These are phyloP conservation scores for Patella depressa DNA, from an alignment of 2,888 invertebrate genomes.

Conservation along the genomic window DNA sequence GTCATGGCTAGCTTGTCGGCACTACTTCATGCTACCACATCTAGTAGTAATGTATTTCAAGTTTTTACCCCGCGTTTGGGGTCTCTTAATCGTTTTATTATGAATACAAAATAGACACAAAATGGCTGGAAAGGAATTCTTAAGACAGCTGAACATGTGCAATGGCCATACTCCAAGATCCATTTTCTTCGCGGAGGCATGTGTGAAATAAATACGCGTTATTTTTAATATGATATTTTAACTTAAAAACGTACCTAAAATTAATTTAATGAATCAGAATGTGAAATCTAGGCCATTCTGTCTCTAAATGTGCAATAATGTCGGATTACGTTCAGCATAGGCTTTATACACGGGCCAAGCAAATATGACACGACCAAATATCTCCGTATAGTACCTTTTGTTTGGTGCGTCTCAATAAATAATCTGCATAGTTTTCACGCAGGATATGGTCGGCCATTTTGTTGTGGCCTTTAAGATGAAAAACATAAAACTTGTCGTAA, in stretches of 20 bases:
- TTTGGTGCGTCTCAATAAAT: slow-evolving; percentile 41
- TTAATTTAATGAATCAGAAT: not conserved
- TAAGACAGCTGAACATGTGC: not conserved
- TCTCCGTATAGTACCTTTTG: slow-evolving; percentile 33
- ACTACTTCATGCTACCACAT: slow-evolving; percentile 47
- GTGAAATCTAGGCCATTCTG: not conserved
- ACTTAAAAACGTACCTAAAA: slow-evolving; percentile 14
- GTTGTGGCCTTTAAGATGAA: slow-evolving; percentile 37
- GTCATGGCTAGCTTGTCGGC: slow-evolving; percentile 40
- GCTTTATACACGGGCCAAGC: slow-evolving; percentile 12
- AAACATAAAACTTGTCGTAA: slow-evolving; percentile 34
- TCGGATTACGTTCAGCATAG: not conserved
- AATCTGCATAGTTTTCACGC: slow-evolving; percentile 42
- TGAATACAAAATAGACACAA: slow-evolving; percentile 14
- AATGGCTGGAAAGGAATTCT: slow-evolving; percentile 21
- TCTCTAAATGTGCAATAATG: not conserved
- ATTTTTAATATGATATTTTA: slow-evolving; percentile 18
- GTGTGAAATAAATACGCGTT: slow-evolving; percentile 46
- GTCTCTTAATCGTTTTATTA: not conserved
- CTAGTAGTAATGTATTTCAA: not conserved
- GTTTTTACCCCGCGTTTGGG: not conserved
- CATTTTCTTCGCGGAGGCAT: slow-evolving; percentile 50
- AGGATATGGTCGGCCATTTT: slow-evolving; percentile 44
- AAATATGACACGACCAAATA: slow-evolving; percentile 30
- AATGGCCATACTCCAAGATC: slow-evolving; percentile 30